Evolutionary conservation across 2,113 vertebrate species (phyloP), one percentile per base, ranked within the genome.

Genomic region (Clarias batrachus): DNA sequence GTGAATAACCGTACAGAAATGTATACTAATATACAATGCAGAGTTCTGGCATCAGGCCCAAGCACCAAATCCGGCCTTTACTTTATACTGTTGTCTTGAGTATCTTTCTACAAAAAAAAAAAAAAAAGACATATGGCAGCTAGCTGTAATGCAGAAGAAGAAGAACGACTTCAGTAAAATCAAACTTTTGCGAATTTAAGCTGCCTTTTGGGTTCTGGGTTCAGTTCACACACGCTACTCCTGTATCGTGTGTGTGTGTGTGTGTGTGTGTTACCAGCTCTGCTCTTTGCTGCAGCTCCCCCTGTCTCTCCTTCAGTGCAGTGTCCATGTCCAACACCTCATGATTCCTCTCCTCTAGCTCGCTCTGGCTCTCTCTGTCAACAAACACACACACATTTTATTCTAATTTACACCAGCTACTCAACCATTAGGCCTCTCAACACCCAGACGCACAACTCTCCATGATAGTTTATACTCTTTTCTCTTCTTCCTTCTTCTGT

Each of bases 241-340:
- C 7, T 37, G n/a, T 82, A n/a, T 30, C 1, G 65, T 27, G 37
- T 83, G 66, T 74, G 30, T 81, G 82, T 79, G 77, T 73, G 54
- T 85, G 56, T 78, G 74, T 82, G 70, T 77, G 48, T 52, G 37
- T 88, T 92, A 99, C 98, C 96, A 98, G 96, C 91, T 95, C 94
- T 83, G 96, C 97, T 94, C 97, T 96, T 92, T 98, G 96, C 86
- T 97, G 97, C 87, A 99, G 94, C 92, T 99, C 97, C 95, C 97
- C 97, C 73, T 97, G 97, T 91, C 97, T 96, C 88, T 98, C 97
- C 91, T 97, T 97, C 87, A 99, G 91, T 11, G 95, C 94, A 77
- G 92, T 95, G 90, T 98, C 96, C 96, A 98, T 93, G 90, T 96
- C 96, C 90, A 97, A 92, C 68, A 98, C 93, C 89, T 99, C 96